Base-by-base conservation (phyloP, 2,113 vertebrate species). In the Sceloporus undulatus region DNA sequence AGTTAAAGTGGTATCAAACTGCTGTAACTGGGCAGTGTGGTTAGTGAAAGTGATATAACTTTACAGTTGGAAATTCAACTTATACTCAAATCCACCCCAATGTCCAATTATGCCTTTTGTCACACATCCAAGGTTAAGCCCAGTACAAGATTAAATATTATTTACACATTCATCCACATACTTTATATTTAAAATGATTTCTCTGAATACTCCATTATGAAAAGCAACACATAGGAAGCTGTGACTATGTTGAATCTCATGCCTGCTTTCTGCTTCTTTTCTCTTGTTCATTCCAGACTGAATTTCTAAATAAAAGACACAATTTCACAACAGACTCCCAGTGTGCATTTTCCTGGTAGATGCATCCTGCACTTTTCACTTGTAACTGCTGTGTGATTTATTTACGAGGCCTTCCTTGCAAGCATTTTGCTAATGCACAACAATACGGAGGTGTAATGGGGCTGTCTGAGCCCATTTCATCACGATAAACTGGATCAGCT, bases 401-500 rank as follows among this genome's bases (percentile, higher is more conserved):
- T 62, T 87, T 79, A 79, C 0, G 0, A 90, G 40, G 66, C 40
- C 42, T 82, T 66, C 70, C 27, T 79, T 2, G 1, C 27, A 87
- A 82, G 27, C 75, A 65, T 86, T 91, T 82, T 48, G 76, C 79
- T 91, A 89, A 90, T 11, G 54, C 2, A 85, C 56, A 85, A 76
- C 16, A 48, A 66, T 13, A 62, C 1, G 78, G n/a, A 87, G 76
- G 9, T 70, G 1, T 84, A 85, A 88, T 68, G 59, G 70, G 70
- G 85, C 65, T 91, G 54, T 85, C 81, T 83, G 52, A 89, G 89
- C 21, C 42, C 0, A 68, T 85, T 90, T 88, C 75, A 87, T 88
- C 86, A 66, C 80, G 40, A 87, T 66, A 88, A 92, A 83, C 0
- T 86, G 9, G 54, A 91, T 84, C 74, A 92, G 52, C 70, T 74